Base-by-base conservation (phyloP, 2,113 vertebrate genomes). In the Lota lota region DNA sequence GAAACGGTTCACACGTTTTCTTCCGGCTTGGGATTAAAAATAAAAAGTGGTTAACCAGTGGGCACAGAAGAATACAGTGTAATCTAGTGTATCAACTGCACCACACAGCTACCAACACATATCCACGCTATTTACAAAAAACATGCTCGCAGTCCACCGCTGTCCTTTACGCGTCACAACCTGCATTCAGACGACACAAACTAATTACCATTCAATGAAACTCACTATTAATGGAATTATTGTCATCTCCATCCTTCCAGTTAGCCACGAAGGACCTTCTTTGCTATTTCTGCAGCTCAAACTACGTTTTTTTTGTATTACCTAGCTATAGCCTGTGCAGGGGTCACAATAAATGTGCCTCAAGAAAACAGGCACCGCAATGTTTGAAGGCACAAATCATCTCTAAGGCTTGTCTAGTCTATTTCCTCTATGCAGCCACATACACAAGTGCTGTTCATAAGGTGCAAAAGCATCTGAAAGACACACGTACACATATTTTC, bases 391-490 rank as follows among this genome's bases (percentile, higher is more conserved):
- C 82, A 83, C 80, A 63, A 18, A 60, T 68, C 22, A 69, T 70
- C 68, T 60, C 51, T 57, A 77, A 72, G 63, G 68, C 61, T 28
- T 66, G 54, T 61, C 59, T 4, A 60, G 19, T 8, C 15, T 11
- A 19, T 4, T 67, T 59, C 63, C 10, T 24, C 4, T 33, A 33
- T 33, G 53, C 4, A 17, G 51, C 28, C 56, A 69, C 56, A 60
- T 66, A 74, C 56, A 68, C 69, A 50, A 79, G 77, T 74, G 75
- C 79, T 79, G 63, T 82, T 77, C 40, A 57, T 89, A 90, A 92
- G 88, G 88, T 91, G 89, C 91, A 75, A 74, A 88, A 89, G 86
- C 82, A 14, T 72, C 56, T 82, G 73, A 78, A 72, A 73, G 68
- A 73, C 75, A 70, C 10, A 76, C 74, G 7, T 33, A 66, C 60